phyloP scores from a whole-genome alignment of 1,140 invertebrate species.

The Episyrphus balteatus region DNA sequence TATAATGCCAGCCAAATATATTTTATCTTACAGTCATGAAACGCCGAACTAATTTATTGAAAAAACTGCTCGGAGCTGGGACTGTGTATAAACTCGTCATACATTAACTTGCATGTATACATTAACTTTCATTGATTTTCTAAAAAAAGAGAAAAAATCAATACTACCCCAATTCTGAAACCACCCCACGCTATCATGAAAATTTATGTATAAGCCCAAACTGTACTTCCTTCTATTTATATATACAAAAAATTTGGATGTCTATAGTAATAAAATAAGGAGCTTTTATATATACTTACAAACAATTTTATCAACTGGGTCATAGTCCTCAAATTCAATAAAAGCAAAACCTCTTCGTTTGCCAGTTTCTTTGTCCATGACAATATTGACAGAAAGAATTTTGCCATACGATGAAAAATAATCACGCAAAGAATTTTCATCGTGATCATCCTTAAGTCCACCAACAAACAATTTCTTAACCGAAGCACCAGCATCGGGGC shows the following conservation, averaged over 20 bases:
- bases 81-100: too few relatives aligned
- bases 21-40: slow-evolving; percentile 26
- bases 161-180: too few relatives aligned
- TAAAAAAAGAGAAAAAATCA: too few relatives aligned
- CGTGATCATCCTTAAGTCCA: slow-evolving; percentile 79
- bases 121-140: too few relatives aligned
- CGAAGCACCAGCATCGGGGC: slow-evolving; percentile 83
- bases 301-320: slow-evolving; percentile 91
- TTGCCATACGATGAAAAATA: slow-evolving; percentile 83
- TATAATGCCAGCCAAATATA: slow-evolving; percentile 23
- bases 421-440: slow-evolving; percentile 73
- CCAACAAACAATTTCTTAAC: slow-evolving; percentile 94
- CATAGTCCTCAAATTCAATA: slow-evolving; percentile 93
- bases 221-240: too few relatives aligned
- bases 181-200: too few relatives aligned
- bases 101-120: too few relatives aligned
- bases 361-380: slow-evolving; percentile 81
- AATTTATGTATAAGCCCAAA: too few relatives aligned
- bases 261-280: too few relatives aligned
- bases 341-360: slow-evolving; percentile 91
- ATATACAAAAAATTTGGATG: too few relatives aligned
- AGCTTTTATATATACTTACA: too few relatives aligned
- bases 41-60: slow-evolving; percentile 29
- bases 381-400: slow-evolving; percentile 74
- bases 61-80: slow-evolving; percentile 32